Percentiles rank a stretch among this genome's conserved stretches.
Conservation (phyloP, 2,888 invertebrate species). For the Clostera curtula region DNA sequence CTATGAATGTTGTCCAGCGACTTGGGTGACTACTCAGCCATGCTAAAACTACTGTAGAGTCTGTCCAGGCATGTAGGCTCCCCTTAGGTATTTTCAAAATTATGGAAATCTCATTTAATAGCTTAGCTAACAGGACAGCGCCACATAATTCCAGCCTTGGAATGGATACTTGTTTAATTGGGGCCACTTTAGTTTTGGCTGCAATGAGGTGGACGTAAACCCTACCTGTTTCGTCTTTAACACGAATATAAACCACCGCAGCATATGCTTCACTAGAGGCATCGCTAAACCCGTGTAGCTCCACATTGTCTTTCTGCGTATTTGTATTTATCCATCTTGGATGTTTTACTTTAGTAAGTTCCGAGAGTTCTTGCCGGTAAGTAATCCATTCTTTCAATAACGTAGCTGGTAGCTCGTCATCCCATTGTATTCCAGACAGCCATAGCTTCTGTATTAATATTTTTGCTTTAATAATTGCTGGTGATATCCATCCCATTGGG, state of each 20-base stretch:
- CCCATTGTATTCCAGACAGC: too few species aligned
- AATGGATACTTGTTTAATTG: too few species aligned
- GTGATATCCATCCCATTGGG: constrained; percentile 10
- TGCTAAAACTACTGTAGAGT: constrained; percentile 6
- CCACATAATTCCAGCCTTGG: constrained; percentile 3
- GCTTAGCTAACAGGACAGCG: constrained; percentile 1
- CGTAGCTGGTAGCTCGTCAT: constrained; percentile 3
- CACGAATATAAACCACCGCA: too few species aligned
- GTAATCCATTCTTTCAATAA: constrained; percentile 11
- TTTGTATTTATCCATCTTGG: constrained; percentile 13
- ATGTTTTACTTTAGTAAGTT: constrained; percentile 4
- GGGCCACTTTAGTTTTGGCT: too few species aligned
- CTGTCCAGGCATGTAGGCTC: constrained; percentile 5
- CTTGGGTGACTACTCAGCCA: constrained; percentile 7
- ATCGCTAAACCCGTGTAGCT: constrained; percentile 20
- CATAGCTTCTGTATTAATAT: too few species aligned
- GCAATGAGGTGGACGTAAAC: constrained; percentile 1
- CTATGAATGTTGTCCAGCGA: constrained; percentile 8
- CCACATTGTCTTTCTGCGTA: constrained; percentile 2
- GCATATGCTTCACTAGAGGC: constrained; percentile 14
- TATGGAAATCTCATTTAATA: constrained; percentile 3
- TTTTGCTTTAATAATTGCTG: too few species aligned
- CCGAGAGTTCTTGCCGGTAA: constrained; percentile 7
- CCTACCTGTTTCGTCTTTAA: neutral
- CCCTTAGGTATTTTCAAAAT: constrained; percentile 2